Percentiles rank a stretch among this genome's conserved stretches.
Conservation (phyloP, 2,797 vertebrate genomes). For the Amazona ochrocephala region DNA sequence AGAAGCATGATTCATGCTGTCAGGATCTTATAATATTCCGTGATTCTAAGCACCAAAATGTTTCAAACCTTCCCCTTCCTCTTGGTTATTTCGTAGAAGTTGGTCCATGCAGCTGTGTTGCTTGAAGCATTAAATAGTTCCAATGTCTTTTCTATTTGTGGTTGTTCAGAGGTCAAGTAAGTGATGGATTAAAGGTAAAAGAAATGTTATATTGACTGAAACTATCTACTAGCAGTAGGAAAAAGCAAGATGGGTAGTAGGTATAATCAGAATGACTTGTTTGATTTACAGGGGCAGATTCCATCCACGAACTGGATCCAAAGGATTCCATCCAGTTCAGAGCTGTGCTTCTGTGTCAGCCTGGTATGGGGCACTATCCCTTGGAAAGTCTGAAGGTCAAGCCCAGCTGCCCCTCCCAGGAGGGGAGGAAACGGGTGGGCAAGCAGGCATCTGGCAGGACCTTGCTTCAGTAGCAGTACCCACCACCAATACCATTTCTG, state of each 20-base stretch:
- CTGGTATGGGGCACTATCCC: not conserved
- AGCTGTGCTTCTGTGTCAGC: not conserved
- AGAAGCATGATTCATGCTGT: not conserved
- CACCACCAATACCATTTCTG: not conserved
- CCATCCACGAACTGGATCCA: not conserved
- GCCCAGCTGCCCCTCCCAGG: accelerated
- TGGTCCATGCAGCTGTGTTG: not conserved
- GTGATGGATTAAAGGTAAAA: not conserved
- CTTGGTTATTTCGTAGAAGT: not conserved
- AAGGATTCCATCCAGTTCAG: not conserved
- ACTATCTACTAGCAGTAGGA: not conserved
- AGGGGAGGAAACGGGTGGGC: not conserved
- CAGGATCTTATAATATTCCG: not conserved
- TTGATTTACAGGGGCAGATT: not conserved
- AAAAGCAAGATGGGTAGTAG: not conserved
- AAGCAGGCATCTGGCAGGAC: not conserved
- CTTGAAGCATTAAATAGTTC: not conserved
- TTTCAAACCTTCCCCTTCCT: not conserved
- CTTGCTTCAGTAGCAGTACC: not conserved
- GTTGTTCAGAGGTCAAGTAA: not conserved
- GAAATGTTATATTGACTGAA: not conserved
- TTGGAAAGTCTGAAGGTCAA: not conserved
- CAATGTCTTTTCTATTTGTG: not conserved
- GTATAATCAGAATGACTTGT: not conserved
- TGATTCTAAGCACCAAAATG: not conserved